Conservation (phyloP, 2,888 invertebrate genomes). For the Dryadula phaetusa region DNA sequence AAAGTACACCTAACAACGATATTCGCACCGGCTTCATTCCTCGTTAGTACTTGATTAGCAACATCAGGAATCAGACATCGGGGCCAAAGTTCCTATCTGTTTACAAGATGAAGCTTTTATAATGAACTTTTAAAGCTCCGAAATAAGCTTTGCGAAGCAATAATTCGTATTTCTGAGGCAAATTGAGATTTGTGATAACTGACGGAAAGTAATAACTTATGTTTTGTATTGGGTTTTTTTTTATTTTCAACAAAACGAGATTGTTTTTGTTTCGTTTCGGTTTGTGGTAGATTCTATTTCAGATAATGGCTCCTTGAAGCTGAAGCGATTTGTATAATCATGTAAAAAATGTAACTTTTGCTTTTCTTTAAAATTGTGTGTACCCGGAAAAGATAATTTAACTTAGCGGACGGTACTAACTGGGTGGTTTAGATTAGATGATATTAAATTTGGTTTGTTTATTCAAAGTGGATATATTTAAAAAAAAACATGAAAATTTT, state of each 20-base stretch:
- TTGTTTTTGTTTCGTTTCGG: conserved; percentile 21
- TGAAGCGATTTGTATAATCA: conserved; percentile 14
- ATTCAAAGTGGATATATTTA: too few relatives aligned
- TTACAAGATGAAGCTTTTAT: conserved; percentile 37
- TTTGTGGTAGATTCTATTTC: conserved; percentile 22
- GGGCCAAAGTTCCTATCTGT: conserved; percentile 60
- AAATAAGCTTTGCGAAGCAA: conserved; percentile 31
- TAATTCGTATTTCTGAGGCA: conserved; percentile 24
- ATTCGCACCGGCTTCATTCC: conserved; percentile 32
- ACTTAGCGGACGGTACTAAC: background rate
- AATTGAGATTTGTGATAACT: conserved; percentile 33
- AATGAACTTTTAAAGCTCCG: conserved; percentile 34
- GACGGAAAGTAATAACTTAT: conserved; percentile 23
- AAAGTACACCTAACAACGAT: conserved; percentile 5
- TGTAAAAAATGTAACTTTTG: conserved; percentile 12
- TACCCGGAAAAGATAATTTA: background rate
- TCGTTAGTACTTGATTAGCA: conserved; percentile 71
- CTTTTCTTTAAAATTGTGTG: conserved; percentile 4
- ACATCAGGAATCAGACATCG: conserved; percentile 61
- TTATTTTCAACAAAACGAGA: conserved; percentile 28
- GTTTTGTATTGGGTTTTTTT: conserved; percentile 25
- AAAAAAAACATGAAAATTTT: too few relatives aligned
- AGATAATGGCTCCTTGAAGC: conserved; percentile 20
- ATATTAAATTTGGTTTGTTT: too few relatives aligned
- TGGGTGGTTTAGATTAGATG: background rate